Evolutionary conservation across 2,888 invertebrate species (phyloP).

Genomic region (Aleiodes alternator): DNA sequence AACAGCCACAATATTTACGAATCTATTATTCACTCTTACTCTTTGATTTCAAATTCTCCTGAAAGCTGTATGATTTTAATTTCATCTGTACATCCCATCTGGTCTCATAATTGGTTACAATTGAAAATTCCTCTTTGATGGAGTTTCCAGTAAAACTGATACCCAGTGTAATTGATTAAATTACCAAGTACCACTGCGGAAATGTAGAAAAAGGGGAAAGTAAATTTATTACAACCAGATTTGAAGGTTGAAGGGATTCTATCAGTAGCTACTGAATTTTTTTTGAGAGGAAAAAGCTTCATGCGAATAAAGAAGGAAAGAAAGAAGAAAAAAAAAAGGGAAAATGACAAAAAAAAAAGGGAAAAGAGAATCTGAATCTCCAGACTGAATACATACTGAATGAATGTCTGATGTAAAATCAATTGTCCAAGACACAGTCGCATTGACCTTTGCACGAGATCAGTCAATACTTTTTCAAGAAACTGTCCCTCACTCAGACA

Average conservation of each 20-base stretch:
- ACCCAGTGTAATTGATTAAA: constrained; percentile 13
- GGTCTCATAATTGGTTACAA: neutral
- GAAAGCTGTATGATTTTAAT: neutral
- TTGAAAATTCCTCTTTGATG: neutral
- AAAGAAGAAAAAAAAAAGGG: neutral
- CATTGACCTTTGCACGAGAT: constrained; percentile 20
- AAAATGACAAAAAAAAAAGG: too few relatives aligned
- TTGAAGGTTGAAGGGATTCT: too few relatives aligned
- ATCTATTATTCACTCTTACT: neutral
- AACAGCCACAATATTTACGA: too few relatives aligned
- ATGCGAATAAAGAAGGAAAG: neutral
- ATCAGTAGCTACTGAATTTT: neutral
- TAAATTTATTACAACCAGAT: too few relatives aligned
- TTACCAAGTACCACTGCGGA: constrained; percentile 12
- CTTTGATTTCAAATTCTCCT: neutral
- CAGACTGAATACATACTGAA: constrained; percentile 64
- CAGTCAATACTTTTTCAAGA: constrained; percentile 54
- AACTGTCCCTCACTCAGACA: neutral
- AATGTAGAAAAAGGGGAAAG: constrained; percentile 9
- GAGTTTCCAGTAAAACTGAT: neutral
- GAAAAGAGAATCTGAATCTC: too few relatives aligned
- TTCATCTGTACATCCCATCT: neutral
- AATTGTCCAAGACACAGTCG: neutral
- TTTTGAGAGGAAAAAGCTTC: neutral
- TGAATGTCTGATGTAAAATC: constrained; percentile 35